phyloP scores from a whole-genome alignment of 1,140 invertebrate genomes.

The Adoxophyes honmai region DNA sequence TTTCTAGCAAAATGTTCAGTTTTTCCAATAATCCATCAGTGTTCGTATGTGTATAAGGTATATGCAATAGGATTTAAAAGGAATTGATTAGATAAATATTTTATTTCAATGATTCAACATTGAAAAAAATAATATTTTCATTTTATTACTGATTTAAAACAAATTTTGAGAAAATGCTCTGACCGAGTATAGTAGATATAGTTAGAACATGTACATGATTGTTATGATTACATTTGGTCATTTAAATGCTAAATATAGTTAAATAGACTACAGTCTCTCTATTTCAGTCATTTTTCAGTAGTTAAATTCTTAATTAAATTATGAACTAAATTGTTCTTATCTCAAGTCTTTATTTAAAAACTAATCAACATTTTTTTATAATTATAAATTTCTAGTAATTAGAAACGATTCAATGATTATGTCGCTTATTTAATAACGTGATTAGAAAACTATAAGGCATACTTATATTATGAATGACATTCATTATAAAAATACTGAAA shows the following conservation, averaged over 20 bases:
- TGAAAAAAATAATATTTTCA: neutral
- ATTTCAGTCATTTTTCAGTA: too few species aligned
- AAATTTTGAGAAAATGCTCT: too few species aligned
- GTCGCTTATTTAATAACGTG: neutral
- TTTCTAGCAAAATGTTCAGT: too few species aligned
- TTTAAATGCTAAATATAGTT: neutral
- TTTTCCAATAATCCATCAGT: neutral
- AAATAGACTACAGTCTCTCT: too few species aligned
- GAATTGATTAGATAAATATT: neutral
- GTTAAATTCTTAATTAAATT: too few species aligned
- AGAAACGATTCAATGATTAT: conserved; percentile 13
- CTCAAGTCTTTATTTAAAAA: conserved; percentile 19
- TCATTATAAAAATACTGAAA: neutral
- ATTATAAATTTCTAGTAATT: conserved; percentile 16
- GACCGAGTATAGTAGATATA: too few species aligned
- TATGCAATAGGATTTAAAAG: neutral
- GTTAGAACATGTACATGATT: too few species aligned
- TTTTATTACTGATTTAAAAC: too few species aligned
- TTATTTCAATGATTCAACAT: neutral
- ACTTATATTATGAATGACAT: neutral
- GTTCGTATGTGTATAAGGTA: neutral
- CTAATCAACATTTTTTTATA: conserved; percentile 17
- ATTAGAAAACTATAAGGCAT: neutral
- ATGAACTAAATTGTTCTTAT: neutral
- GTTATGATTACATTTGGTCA: neutral